Evolutionary conservation across 1,140 invertebrate genomes (phyloP).

Genomic region (Aricia agestis): DNA sequence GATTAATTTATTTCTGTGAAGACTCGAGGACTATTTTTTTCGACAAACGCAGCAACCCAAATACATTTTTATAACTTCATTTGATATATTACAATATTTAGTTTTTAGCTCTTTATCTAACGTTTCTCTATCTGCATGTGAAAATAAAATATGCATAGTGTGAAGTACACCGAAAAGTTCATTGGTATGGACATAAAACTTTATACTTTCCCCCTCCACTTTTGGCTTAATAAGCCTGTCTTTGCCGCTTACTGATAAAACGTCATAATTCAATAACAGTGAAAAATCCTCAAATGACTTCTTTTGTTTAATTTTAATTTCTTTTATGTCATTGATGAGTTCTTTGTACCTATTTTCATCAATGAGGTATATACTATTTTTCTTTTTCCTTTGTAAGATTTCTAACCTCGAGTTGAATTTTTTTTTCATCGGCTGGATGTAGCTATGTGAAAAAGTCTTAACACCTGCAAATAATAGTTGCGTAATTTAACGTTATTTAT

Average conservation of each 20-base stretch:
- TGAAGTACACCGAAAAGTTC: constrained; percentile 54
- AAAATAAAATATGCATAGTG: constrained; percentile 54
- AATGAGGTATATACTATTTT: constrained; percentile 50
- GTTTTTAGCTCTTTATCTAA: constrained; percentile 50
- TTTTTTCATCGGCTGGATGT: constrained; percentile 39
- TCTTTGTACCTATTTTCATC: constrained; percentile 40
- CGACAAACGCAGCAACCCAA: constrained; percentile 47
- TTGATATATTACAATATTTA: constrained; percentile 62
- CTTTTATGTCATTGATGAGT: constrained; percentile 47
- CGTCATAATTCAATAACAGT: constrained; percentile 53
- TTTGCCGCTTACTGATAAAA: constrained; percentile 41
- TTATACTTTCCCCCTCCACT: constrained; percentile 37
- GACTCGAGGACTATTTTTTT: neutral
- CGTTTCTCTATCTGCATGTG: constrained; percentile 45
- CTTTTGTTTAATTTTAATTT: constrained; percentile 39
- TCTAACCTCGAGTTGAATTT: constrained; percentile 51
- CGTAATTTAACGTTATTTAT: too few species aligned
- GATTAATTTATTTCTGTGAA: neutral
- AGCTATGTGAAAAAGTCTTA: constrained; percentile 29
- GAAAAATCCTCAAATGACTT: constrained; percentile 53
- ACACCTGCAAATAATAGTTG: constrained; percentile 32
- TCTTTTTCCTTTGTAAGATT: constrained; percentile 44
- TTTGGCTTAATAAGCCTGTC: constrained; percentile 46
- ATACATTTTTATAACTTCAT: constrained; percentile 57
- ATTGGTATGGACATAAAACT: constrained; percentile 51